Percentiles rank a stretch among this genome's conserved stretches.
Conservation (phyloP, 2,797 vertebrate species). For the Schizopygopsis malacanthus region DNA sequence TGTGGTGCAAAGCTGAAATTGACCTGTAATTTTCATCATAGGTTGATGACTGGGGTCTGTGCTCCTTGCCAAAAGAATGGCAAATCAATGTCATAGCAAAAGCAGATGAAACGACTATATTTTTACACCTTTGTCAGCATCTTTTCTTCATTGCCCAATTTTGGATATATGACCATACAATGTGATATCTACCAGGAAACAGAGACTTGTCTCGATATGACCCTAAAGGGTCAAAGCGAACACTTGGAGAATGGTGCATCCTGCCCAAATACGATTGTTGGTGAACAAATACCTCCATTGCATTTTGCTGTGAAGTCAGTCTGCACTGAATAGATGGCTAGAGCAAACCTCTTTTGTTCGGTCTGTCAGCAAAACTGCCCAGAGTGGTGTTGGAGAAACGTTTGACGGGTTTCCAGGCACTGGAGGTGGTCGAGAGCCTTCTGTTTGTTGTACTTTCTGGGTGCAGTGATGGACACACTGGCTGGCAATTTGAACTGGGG, state of each 20-base stretch:
- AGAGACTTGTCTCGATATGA: slow-evolving; percentile 39
- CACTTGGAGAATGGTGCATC: slow-evolving; percentile 24
- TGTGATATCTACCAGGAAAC: slow-evolving; percentile 55
- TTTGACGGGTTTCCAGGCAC: slow-evolving; percentile 16
- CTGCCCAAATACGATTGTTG: slow-evolving; percentile 61
- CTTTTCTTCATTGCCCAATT: not conserved
- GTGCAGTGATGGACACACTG: slow-evolving; percentile 68
- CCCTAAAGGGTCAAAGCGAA: slow-evolving; percentile 26
- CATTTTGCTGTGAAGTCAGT: slow-evolving; percentile 69
- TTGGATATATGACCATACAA: slow-evolving; percentile 67
- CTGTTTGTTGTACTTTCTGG: slow-evolving; percentile 61
- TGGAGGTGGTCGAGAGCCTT: slow-evolving; percentile 47
- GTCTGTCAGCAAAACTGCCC: slow-evolving; percentile 63
- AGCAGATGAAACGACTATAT: slow-evolving; percentile 24
- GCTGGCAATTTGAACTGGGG: slow-evolving; percentile 61
- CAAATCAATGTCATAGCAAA: not conserved
- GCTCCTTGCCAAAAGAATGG: too few species aligned
- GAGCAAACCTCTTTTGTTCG: slow-evolving; percentile 27
- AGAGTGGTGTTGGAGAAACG: slow-evolving; percentile 37
- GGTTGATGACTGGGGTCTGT: too few species aligned
- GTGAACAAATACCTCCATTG: slow-evolving; percentile 56
- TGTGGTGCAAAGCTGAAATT: too few species aligned
- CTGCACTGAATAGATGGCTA: slow-evolving; percentile 64
- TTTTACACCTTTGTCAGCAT: slow-evolving; percentile 48
- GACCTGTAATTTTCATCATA: too few species aligned